Conservation (phyloP, 2,797 vertebrate genomes). For the Oophaga sylvatica region DNA sequence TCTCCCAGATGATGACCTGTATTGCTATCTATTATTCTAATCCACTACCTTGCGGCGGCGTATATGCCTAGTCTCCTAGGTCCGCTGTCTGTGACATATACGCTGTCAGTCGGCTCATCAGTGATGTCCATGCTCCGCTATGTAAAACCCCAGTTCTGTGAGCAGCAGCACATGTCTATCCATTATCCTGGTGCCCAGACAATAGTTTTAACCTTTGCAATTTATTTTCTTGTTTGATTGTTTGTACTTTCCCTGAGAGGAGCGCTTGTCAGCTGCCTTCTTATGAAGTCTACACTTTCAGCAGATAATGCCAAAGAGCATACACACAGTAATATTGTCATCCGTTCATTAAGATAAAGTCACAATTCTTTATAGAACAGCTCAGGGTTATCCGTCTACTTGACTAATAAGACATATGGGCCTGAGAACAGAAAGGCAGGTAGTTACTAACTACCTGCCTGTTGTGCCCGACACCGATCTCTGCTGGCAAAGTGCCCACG, state of each 20-base stretch:
- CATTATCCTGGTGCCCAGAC: not conserved
- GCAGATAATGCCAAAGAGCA: not conserved
- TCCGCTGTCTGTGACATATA: not conserved
- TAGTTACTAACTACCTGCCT: no score
- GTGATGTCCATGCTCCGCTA: not conserved
- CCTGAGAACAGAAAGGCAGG: no score
- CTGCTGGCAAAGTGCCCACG: no score
- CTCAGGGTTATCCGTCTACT: no score
- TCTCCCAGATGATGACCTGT: not conserved
- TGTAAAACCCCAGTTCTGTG: not conserved
- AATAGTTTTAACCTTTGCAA: not conserved
- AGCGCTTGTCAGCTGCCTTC: not conserved
- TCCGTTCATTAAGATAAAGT: not conserved
- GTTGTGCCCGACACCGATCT: no score
- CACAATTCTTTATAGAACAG: not conserved
- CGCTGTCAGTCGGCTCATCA: not conserved
- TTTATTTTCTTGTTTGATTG: not conserved
- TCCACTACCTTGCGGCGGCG: no score
- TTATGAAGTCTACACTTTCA: not conserved
- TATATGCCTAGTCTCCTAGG: not conserved
- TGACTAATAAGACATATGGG: no score
- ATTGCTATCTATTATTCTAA: constrained; percentile 6
- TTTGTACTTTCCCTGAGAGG: no score
- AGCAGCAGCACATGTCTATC: not conserved
- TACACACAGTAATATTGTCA: not conserved